phyloP scores from a whole-genome alignment of 2,888 invertebrate genomes.

The Macrosiphum euphorbiae region DNA sequence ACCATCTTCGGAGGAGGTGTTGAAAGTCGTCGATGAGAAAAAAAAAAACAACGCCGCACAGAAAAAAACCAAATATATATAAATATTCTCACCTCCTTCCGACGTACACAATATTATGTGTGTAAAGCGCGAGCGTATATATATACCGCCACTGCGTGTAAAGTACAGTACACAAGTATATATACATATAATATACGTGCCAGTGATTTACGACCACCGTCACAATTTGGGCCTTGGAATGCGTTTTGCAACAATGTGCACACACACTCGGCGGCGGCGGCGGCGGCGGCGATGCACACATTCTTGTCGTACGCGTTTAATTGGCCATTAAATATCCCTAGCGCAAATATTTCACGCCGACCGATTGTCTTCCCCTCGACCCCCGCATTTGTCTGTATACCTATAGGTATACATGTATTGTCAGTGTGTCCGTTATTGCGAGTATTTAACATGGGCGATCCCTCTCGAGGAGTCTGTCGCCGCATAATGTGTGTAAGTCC shows the following conservation, averaged over 20 bases:
- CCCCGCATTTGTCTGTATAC: neutral
- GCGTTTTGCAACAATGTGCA: constrained; percentile 61
- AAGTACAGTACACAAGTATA: neutral
- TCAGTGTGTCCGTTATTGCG: neutral
- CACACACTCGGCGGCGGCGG: neutral
- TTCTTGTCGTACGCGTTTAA: constrained; percentile 59
- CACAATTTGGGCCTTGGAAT: constrained; percentile 64
- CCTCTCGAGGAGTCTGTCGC: neutral
- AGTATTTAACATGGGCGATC: neutral
- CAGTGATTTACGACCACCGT: constrained; percentile 57
- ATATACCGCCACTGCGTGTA: neutral
- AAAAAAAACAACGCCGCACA: neutral
- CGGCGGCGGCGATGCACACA: constrained; percentile 5
- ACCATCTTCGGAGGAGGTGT: constrained; percentile 64
- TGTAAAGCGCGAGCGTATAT: neutral
- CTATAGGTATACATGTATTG: neutral
- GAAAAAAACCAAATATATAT: neutral
- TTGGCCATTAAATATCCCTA: constrained; percentile 60
- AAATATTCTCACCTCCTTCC: constrained; percentile 38
- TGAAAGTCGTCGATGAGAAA: constrained; percentile 3
- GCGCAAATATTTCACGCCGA: constrained; percentile 49
- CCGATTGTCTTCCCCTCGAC: constrained; percentile 36
- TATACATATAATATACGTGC: neutral
- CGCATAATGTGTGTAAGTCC: too few species aligned
- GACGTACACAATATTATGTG: neutral